Evolutionary conservation across 2,113 vertebrate genomes (phyloP).

Genomic region (Eptesicus fuscus): DNA sequence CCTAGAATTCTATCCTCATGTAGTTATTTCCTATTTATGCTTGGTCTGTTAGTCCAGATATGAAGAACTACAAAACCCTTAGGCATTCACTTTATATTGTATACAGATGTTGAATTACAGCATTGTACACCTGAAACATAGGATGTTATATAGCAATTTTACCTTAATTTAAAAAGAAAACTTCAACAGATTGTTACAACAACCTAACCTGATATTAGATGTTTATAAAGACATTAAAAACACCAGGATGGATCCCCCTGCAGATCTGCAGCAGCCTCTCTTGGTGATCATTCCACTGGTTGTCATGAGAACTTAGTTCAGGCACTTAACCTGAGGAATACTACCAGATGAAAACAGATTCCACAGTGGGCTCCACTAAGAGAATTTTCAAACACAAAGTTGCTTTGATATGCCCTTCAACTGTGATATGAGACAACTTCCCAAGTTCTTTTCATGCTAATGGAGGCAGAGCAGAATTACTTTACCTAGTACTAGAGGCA

Average conservation of each 20-base stretch:
- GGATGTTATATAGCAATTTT: neutral
- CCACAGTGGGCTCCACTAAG: neutral
- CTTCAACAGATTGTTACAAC: neutral
- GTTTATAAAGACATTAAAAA: neutral
- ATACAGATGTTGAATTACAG: neutral
- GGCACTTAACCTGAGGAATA: neutral
- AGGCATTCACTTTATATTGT: neutral
- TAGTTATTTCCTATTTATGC: neutral
- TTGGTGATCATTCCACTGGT: no score
- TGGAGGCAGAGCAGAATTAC: neutral
- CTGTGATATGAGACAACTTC: neutral
- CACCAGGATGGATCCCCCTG: no score
- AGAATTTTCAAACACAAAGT: neutral
- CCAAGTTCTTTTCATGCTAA: neutral
- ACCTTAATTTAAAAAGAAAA: neutral
- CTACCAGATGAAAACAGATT: neutral
- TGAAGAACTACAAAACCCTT: neutral
- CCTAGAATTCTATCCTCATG: neutral
- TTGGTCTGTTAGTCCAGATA: neutral
- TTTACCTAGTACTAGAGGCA: neutral
- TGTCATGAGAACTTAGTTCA: neutral
- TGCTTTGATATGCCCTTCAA: no score
- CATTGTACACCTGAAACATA: neutral
- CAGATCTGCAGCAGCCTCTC: neutral
- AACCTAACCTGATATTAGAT: neutral